A percentile compares a stretch with the other conserved stretches of the same genome.
Evolutionary conservation across 1,140 invertebrate species (phyloP).

Genomic region (Drosophila albomicans): DNA sequence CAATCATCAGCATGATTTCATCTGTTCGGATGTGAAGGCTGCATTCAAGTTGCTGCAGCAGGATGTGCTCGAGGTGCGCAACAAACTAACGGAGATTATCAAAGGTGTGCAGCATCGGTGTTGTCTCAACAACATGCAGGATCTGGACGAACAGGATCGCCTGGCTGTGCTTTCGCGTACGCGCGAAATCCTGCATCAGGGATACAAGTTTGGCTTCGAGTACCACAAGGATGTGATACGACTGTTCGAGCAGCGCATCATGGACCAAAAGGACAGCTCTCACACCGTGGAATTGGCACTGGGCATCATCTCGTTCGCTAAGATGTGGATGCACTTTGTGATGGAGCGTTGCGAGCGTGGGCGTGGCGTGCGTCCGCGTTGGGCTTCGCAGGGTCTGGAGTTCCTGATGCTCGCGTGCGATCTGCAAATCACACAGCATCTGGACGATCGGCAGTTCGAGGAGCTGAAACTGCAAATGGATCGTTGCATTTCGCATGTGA

Average conservation of each 20-base stretch:
- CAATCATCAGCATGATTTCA: constrained; percentile 85
- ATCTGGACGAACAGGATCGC: constrained; percentile 87
- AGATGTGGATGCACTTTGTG: constrained; percentile 95
- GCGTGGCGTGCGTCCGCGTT: constrained; percentile 92
- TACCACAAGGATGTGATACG: constrained; percentile 93
- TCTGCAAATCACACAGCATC: constrained; percentile 90
- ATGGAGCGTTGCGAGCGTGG: constrained; percentile 92
- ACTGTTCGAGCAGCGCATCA: constrained; percentile 85
- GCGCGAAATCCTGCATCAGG: constrained; percentile 93
- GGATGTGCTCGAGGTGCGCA: constrained; percentile 87
- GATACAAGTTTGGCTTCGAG: constrained; percentile 95
- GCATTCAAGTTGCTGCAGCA: constrained; percentile 88
- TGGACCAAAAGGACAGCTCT: constrained; percentile 73
- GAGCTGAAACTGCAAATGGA: constrained; percentile 90
- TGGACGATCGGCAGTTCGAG: constrained; percentile 92
- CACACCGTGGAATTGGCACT: constrained; percentile 75
- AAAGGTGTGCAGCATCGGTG: constrained; percentile 88
- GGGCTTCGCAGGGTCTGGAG: constrained; percentile 94
- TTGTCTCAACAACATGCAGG: constrained; percentile 80
- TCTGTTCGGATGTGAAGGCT: constrained; percentile 86
- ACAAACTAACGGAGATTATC: constrained; percentile 88
- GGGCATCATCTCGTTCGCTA: constrained; percentile 90
- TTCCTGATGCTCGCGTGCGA: constrained; percentile 93
- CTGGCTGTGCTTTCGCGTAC: constrained; percentile 86
- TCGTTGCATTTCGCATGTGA: constrained; percentile 92